Conservation (phyloP, 2,113 vertebrate species). For the Entomyzon cyanotis region DNA sequence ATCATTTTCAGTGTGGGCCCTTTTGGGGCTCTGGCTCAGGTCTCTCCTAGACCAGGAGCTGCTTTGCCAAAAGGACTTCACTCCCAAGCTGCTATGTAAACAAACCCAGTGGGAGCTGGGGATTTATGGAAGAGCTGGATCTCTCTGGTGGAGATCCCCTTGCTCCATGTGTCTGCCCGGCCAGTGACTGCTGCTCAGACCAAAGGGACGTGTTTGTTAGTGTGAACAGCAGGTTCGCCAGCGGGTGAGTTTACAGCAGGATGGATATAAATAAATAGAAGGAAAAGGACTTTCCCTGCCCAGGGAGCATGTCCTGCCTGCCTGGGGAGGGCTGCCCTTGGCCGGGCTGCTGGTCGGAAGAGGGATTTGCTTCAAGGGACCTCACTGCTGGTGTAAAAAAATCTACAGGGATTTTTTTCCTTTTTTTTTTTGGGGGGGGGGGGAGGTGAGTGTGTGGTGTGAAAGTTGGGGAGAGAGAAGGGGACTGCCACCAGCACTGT, state of each 20-base stretch:
- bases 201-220: background rate
- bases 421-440: background rate
- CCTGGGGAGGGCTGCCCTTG: background rate
- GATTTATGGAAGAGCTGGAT: background rate
- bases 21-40: background rate
- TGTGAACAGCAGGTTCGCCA: background rate
- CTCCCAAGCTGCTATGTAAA: background rate
- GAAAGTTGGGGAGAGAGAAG: background rate
- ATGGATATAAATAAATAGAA: constrained; percentile 30
- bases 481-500: background rate
- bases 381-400: background rate
- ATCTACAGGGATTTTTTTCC: no score
- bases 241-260: background rate
- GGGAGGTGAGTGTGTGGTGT: background rate
- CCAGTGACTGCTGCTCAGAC: background rate
- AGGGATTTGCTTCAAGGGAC: background rate
- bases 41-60: background rate
- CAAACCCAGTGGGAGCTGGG: background rate
- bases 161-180: accelerated
- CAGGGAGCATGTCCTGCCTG: accelerated
- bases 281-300: constrained; percentile 19
- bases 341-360: accelerated
- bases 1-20: no score
- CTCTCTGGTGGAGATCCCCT: background rate
- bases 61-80: background rate